Evolutionary conservation across 2,113 vertebrate genomes (phyloP), one percentile per base, ranked within the genome.

Genomic region (Epinephelus moara): DNA sequence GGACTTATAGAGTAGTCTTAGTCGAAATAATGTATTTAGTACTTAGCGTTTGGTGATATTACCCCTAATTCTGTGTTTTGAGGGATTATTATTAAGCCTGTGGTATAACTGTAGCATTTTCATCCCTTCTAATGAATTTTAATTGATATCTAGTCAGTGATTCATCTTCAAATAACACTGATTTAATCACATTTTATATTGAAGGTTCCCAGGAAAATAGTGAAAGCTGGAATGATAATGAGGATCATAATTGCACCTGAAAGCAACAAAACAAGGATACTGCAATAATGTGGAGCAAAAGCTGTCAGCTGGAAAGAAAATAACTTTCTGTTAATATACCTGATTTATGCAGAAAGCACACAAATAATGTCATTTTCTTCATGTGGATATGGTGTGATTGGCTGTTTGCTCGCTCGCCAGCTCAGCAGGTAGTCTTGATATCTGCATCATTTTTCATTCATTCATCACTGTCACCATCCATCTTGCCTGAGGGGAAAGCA

Each of bases 401-500:
- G 49, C 62, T 73, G 23, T 61, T 55, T 42, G 42, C 42, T 45
- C 11, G 11, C 2, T 63, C 45, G 12, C 13, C 5, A 2, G 69
- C 33, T 76, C 75, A 9, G 60, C 52, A n/a, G 63, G 49, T 49
- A 4, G 66, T 82, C 19, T 72, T 47, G 21, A 82, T 78, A 75
- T 76, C 68, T 17, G 6, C 17, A 71, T 82, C 3, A 62, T 85
- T 78, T 83, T 69, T 73, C 74, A 79, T 82, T 50, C 80, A 62
- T 86, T 23, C 62, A 64, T 78, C 64, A 21, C 62, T 47, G 75
- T 63, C 70, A 18, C 77, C 77, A 25, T 71, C 64, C 73, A 1
- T 84, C 69, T 61, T 11, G n/a, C 67, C 63, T 2, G 49, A 49
- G 72, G 77, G 50, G 3, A n/a, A 68, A 40, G 69, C 70, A 25